These are phyloP conservation scores for Ficedula albicollis DNA, from an alignment of 2,797 vertebrate genomes.

Conservation along the genomic window DNA sequence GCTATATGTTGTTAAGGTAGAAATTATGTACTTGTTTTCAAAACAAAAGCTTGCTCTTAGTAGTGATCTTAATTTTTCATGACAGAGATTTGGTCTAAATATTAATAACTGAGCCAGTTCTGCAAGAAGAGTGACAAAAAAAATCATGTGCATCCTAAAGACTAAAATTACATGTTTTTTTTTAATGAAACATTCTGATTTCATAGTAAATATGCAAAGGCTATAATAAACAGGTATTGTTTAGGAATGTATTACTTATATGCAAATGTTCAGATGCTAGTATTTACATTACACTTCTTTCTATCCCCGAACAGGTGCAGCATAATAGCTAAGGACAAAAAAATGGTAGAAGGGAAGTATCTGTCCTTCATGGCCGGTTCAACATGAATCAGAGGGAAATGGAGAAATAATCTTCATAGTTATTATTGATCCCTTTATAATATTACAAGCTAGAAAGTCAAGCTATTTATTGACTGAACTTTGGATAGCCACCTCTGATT, in stretches of 20 bases:
- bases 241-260: not conserved
- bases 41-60: not conserved
- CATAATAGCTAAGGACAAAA: not conserved
- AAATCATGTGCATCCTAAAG: not conserved
- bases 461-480: conserved; percentile 73
- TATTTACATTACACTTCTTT: not conserved
- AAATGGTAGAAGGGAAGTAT: not conserved
- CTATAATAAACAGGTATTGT: not conserved
- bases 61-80: not conserved
- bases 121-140: not conserved
- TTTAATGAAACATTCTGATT: not conserved
- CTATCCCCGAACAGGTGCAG: not conserved
- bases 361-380: conserved; percentile 43
- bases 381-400: conserved; percentile 21
- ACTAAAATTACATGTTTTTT: not conserved
- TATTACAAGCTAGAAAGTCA: conserved; percentile 56
- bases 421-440: conserved; percentile 69
- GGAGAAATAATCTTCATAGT: conserved; percentile 58
- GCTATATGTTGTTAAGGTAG: not conserved
- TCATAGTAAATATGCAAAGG: not conserved
- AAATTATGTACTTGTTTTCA: not conserved
- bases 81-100: not conserved
- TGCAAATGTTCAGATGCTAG: not conserved
- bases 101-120: not conserved
- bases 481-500: conserved; percentile 66